Evolutionary conservation across 2,797 vertebrate genomes (phyloP), one percentile per base, ranked within the genome.

Genomic region (Phalanger gymnotis): DNA sequence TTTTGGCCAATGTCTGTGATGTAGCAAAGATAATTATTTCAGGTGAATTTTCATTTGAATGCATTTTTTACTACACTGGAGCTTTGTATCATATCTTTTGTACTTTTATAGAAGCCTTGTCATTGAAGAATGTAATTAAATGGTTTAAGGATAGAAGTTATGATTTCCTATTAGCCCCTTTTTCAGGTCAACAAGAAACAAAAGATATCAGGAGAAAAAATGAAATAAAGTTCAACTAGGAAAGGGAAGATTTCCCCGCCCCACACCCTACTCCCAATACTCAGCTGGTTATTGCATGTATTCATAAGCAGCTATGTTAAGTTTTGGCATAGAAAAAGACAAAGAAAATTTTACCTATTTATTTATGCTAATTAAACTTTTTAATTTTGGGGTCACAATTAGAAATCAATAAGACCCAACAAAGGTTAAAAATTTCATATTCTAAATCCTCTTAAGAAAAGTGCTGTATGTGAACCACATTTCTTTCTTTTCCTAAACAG

Each of bases 91-190:
- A 53, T 9, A 90, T 47, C 53, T 92, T 95, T 91, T 91, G 30
- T 91, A 95, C 57, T 47, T 81, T 81, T 81, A 40, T 73, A 94
- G 73, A 53, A 2, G n/a, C 40, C 87, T 96, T 30, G 28, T 34
- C 95, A 87, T 9, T 7, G 40, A 91, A 90, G 54, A 25, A 90
- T 89, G 2, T 31, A 66, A 95, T 53, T 94, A n/a, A 12, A 5
- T 19, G n/a, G 90, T 53, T 94, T 93, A 53, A 30, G 94, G 58
- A 96, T 94, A 27, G 52, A 95, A 93, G 87, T 93, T 22, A 28
- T 96, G 92, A 97, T 73, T 53, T 94, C 95, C 92, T 54, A 53
- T n/a, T 52, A 10, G 28, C 92, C n/a, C 14, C 81, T 94, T 81
- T 53, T 95, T n/a, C 90, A 92, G 25, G 90, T 53, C 53, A 66